phyloP scores from a whole-genome alignment of 2,888 invertebrate species.

The Lasioglossum leucozonium region DNA sequence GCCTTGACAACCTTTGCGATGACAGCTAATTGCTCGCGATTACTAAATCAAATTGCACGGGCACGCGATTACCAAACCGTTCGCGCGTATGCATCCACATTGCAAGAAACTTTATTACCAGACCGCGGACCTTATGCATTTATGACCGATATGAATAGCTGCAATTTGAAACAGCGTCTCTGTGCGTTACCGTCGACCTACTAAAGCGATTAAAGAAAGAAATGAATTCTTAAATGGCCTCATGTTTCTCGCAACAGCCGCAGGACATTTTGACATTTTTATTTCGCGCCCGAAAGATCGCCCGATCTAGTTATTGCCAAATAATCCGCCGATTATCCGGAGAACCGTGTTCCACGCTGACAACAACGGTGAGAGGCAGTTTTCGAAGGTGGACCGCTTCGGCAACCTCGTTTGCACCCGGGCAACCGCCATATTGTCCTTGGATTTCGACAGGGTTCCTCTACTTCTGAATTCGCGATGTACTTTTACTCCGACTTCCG shows the following conservation, averaged over 20 bases:
- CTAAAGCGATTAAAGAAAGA: background rate
- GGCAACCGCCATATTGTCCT: slow-evolving; percentile 58
- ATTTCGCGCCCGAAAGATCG: slow-evolving; percentile 30
- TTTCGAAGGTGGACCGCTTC: slow-evolving; percentile 71
- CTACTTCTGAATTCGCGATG: slow-evolving; percentile 4
- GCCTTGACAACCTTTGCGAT: background rate
- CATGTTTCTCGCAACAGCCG: background rate
- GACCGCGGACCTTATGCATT: background rate
- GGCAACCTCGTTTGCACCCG: background rate
- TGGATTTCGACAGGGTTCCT: slow-evolving; percentile 59
- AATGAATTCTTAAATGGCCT: background rate
- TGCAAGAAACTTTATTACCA: background rate
- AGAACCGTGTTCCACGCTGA: slow-evolving; percentile 48
- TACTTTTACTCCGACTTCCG: slow-evolving; percentile 52
- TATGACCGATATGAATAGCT: background rate
- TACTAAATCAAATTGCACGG: background rate
- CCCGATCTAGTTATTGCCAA: background rate
- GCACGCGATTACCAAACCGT: background rate
- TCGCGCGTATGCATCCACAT: background rate
- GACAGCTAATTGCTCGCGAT: background rate
- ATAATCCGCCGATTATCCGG: slow-evolving; percentile 40
- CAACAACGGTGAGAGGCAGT: slow-evolving; percentile 66
- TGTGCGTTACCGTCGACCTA: background rate
- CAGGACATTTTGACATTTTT: background rate
- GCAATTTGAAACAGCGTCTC: background rate